phyloP scores from a whole-genome alignment of 2,888 invertebrate genomes.

The Torymus texanus region DNA sequence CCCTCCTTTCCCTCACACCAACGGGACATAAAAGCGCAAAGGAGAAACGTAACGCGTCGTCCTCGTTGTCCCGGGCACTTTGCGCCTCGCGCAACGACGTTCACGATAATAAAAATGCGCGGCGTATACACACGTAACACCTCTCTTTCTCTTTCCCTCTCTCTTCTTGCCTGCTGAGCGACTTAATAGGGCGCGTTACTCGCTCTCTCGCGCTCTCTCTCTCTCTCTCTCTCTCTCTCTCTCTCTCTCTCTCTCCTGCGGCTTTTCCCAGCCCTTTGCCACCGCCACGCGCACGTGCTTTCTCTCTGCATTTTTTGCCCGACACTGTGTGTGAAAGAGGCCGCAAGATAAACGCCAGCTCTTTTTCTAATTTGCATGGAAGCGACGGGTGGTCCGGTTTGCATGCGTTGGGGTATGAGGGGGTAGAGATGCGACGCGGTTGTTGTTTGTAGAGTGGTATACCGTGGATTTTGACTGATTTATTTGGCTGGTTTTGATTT shows the following conservation, averaged over 20 bases:
- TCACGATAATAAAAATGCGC: conserved; percentile 24
- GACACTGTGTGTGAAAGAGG: conserved; percentile 19
- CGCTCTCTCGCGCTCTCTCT: neutral
- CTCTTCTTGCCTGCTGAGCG: conserved; percentile 13
- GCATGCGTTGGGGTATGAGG: neutral
- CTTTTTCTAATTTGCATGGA: conserved; percentile 69
- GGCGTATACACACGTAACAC: neutral
- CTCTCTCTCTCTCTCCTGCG: conserved; percentile 27
- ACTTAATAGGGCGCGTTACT: conserved; percentile 36
- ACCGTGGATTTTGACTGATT: neutral
- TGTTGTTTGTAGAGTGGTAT: neutral
- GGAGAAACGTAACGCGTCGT: neutral
- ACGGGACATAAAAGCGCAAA: neutral
- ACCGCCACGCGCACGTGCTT: conserved; percentile 46
- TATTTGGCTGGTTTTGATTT: too few relatives aligned
- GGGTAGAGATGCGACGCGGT: too few relatives aligned
- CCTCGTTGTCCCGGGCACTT: conserved; percentile 13
- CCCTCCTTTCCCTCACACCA: too few relatives aligned
- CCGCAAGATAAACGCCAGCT: conserved; percentile 63
- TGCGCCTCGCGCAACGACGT: neutral
- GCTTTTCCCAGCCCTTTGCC: conserved; percentile 60
- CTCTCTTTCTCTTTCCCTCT: neutral
- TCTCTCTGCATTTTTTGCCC: conserved; percentile 11
- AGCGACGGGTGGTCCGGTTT: conserved; percentile 62
- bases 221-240: conserved; percentile 16